phyloP scores from a whole-genome alignment of 2,888 invertebrate genomes.

The Drosophila lutescens region DNA sequence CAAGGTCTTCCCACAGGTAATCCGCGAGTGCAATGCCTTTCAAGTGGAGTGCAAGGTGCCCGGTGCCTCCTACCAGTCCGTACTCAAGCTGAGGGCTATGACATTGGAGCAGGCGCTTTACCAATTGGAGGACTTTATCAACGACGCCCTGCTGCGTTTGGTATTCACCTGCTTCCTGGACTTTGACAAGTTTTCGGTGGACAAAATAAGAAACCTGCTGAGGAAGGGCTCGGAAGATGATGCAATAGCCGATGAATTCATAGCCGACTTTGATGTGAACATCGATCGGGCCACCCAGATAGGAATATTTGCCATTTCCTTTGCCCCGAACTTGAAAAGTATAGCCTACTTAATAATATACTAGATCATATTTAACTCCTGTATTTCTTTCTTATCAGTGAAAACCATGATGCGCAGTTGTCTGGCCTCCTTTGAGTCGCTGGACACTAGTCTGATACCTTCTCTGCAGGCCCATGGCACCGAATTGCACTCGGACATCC shows the following conservation, averaged over 20 bases:
- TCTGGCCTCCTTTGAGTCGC: conserved; percentile 82
- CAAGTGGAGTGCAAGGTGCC: conserved; percentile 73
- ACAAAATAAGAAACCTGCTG: conserved; percentile 73
- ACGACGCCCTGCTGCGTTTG: conserved; percentile 81
- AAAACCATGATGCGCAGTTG: conserved; percentile 81
- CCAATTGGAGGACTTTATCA: conserved; percentile 82
- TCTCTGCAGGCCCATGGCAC: conserved; percentile 75
- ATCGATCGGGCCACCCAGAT: conserved; percentile 83
- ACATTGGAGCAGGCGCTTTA: conserved; percentile 80
- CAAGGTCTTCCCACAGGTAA: conserved; percentile 44
- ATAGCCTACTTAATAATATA: neutral
- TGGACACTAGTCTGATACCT: conserved; percentile 83
- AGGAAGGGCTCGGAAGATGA: conserved; percentile 53
- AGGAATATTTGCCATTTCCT: conserved; percentile 82
- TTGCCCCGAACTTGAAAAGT: conserved; percentile 79
- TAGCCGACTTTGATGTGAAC: conserved; percentile 84
- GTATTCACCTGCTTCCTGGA: conserved; percentile 81
- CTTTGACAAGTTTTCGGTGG: conserved; percentile 78
- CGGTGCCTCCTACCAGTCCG: conserved; percentile 52
- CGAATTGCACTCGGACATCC: conserved; percentile 72
- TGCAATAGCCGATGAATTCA: conserved; percentile 73
- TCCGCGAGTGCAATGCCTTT: conserved; percentile 80
- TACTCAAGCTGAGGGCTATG: conserved; percentile 79
- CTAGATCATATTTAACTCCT: neutral
- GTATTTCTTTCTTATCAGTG: conserved; percentile 41